Evolutionary conservation across 2,113 vertebrate genomes (phyloP).

Genomic region (Geococcyx californianus): DNA sequence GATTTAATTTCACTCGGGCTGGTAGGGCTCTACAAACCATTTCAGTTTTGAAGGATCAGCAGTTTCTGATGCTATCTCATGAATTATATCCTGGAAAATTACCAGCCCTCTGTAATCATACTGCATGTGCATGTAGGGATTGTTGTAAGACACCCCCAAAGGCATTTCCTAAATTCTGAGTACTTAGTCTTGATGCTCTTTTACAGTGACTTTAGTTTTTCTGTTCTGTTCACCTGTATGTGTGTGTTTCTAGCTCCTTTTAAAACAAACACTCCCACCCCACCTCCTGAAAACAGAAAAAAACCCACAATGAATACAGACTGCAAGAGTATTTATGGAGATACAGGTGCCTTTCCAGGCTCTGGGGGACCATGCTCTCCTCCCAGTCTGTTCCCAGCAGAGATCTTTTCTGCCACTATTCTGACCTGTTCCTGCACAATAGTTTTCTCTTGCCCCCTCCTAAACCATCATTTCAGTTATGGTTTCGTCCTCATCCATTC

Average conservation of each 20-base stretch:
- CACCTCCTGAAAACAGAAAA: not conserved
- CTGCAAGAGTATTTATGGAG: not conserved
- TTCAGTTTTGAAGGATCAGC: not conserved
- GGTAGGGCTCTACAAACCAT: not conserved
- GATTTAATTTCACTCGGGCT: not conserved
- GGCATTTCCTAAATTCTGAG: not conserved
- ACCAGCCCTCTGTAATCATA: not conserved
- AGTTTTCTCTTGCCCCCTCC: not conserved
- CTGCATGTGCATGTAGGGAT: not conserved
- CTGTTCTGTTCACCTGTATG: not conserved
- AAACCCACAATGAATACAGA: accelerated
- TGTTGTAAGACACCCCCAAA: not conserved
- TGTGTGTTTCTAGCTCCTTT: not conserved
- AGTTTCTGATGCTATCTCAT: not conserved
- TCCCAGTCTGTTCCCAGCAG: not conserved
- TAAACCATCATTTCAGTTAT: not conserved
- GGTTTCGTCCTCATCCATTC: not conserved
- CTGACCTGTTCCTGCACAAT: not conserved
- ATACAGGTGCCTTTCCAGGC: not conserved
- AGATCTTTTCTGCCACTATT: not conserved
- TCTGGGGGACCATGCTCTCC: not conserved
- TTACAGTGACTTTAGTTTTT: not conserved
- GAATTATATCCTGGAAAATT: not conserved
- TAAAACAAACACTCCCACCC: not conserved
- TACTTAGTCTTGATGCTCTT: not conserved